A percentile compares a stretch with the other conserved stretches of the same genome.
These are phyloP conservation scores for Porites divaricata DNA, from an alignment of 92 coral and sea anemone genomes.

Conservation along the genomic window DNA sequence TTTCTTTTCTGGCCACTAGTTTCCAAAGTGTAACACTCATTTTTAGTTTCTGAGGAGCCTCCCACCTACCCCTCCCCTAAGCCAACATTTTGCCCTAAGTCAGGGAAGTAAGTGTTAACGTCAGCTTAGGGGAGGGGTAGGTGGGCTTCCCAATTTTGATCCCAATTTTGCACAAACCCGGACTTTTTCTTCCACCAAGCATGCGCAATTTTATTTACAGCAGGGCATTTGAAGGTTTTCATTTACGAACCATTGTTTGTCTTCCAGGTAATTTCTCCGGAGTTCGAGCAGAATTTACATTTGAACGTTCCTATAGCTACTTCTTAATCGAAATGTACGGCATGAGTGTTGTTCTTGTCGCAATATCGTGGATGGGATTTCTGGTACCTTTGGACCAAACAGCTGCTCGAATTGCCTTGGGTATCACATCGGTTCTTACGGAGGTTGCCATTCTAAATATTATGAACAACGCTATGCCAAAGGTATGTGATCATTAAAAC, in stretches of 20 bases:
- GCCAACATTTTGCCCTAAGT: no score
- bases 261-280: slow-evolving; percentile 68
- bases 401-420: slow-evolving; percentile 83
- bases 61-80: no score
- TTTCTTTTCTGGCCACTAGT: no score
- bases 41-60: no score
- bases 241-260: background rate
- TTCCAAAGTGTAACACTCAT: no score
- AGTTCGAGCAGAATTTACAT: slow-evolving; percentile 58
- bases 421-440: slow-evolving; percentile 75
- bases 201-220: no score
- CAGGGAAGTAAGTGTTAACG: no score
- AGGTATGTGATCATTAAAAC: slow-evolving; percentile 35
- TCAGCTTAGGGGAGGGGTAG: no score
- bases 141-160: no score
- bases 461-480: slow-evolving; percentile 84
- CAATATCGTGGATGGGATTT: slow-evolving; percentile 81
- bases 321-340: slow-evolving; percentile 79
- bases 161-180: no score
- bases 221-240: no score
- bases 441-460: slow-evolving; percentile 78
- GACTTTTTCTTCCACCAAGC: no score
- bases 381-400: slow-evolving; percentile 77
- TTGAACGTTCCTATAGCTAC: slow-evolving; percentile 75
- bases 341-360: slow-evolving; percentile 73